Evolutionary conservation across 2,113 vertebrate species (phyloP), one percentile per base, ranked within the genome.

Genomic region (Nerophis lumbriciformis): DNA sequence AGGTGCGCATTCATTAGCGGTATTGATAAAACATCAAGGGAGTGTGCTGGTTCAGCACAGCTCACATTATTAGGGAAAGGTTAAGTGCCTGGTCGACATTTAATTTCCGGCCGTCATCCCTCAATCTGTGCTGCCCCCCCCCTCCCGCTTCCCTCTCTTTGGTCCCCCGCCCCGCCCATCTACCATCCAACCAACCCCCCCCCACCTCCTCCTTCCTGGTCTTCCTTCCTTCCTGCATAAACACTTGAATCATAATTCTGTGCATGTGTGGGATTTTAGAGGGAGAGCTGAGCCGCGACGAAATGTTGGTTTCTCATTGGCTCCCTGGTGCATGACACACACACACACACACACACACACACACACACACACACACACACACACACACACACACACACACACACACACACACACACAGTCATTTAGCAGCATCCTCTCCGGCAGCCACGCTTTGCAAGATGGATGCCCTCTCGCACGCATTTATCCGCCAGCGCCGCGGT

Each of bases 401-500:
- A 60, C 16, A 49, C 53, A 45, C 66, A 48, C 73, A 57, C 66
- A 55, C 55, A 53, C 62, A 38, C 83, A 88, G 88, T 89, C 88
- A 90, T 82, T 83, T 84, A 81, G 80, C 86, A 74, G 80, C 86
- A 85, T 86, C 84, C 87, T 78, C 84, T 85, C 84, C 86, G 80
- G 82, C 77, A 75, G 48, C 59, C 38, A 68, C 82, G 78, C 77
- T 67, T 81, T 80, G 78, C 84, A 90, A 89, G 88, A 90, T 90
- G 87, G 89, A 90, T 90, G 86, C 85, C 83, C 88, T 85, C 86
- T 86, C 84, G 69, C 82, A 75, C 72, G 76, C 88, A 83, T 87
- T 88, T 88, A 87, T 90, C 88, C 79, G 74, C 83, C 78, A 81
- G 83, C 74, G 60, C 84, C 69, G 64, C 54, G 78, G 80, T 88